Evolutionary conservation across 1,140 invertebrate genomes (phyloP).

Genomic region (Elysia chlorotica): DNA sequence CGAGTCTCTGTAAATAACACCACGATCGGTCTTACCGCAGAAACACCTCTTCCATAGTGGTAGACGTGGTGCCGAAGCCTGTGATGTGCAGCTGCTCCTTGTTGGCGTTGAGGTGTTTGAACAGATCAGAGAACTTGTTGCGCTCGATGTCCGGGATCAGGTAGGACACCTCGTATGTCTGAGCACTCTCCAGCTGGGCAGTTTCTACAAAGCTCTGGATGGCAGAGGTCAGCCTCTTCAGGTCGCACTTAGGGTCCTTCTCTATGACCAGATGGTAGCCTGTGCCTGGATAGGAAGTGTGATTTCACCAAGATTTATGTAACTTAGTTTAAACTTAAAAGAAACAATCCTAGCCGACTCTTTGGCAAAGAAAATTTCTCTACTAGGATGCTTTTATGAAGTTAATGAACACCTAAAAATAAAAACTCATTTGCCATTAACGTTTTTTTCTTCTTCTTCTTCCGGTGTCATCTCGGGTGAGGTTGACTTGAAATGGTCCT

Average conservation of each 20-base stretch:
- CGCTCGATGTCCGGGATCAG: constrained; percentile 57
- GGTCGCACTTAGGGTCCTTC: constrained; percentile 63
- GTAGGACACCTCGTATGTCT: constrained; percentile 56
- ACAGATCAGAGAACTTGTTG: constrained; percentile 61
- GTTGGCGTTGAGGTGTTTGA: constrained; percentile 70
- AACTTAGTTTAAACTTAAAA: too few species aligned
- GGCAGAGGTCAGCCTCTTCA: constrained; percentile 50
- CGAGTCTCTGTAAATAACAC: too few species aligned
- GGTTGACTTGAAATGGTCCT: too few species aligned
- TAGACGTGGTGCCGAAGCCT: constrained; percentile 77
- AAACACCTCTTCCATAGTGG: constrained; percentile 85
- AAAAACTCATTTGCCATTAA: too few species aligned
- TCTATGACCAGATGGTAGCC: constrained; percentile 59
- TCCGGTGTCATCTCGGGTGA: too few species aligned
- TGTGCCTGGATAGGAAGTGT: constrained; percentile 44
- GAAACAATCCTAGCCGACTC: too few species aligned
- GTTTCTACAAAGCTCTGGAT: constrained; percentile 39
- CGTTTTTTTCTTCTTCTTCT: too few species aligned
- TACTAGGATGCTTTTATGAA: too few species aligned
- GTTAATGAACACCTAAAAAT: too few species aligned
- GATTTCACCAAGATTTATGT: too few species aligned
- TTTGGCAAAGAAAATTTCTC: too few species aligned
- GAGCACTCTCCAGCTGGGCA: constrained; percentile 51
- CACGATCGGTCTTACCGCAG: too few species aligned
- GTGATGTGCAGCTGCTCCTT: constrained; percentile 70